phyloP scores from a whole-genome alignment of 2,113 vertebrate species.

The Xiphophorus maculatus region DNA sequence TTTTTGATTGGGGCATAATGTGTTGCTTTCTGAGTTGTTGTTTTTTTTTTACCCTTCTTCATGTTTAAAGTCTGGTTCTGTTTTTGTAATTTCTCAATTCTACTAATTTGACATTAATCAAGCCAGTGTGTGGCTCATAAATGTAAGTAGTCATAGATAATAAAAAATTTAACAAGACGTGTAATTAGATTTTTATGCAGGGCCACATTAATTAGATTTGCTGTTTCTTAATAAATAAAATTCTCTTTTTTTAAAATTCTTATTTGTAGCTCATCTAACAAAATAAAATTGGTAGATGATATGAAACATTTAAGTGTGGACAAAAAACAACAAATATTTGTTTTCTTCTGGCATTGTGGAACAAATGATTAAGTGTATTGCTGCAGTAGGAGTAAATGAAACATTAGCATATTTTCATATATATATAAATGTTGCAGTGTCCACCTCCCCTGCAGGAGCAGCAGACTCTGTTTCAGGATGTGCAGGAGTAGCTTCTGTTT shows the following conservation, averaged over 20 bases:
- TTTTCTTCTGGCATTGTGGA: neutral
- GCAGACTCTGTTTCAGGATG: constrained; percentile 1
- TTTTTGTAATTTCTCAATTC: too few relatives aligned
- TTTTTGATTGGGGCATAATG: too few relatives aligned
- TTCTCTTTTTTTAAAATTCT: neutral
- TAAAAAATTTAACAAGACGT: too few relatives aligned
- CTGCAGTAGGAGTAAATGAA: neutral
- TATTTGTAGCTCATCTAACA: neutral
- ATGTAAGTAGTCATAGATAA: too few relatives aligned
- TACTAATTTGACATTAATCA: too few relatives aligned
- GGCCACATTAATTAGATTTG: neutral
- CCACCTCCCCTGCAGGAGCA: constrained; percentile 6
- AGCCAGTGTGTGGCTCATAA: too few relatives aligned
- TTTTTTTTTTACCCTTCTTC: too few relatives aligned
- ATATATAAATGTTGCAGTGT: too few relatives aligned
- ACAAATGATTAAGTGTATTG: too few relatives aligned
- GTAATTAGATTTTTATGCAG: too few relatives aligned
- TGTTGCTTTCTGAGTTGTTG: too few relatives aligned
- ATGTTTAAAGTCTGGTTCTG: too few relatives aligned
- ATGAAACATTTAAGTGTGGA: neutral
- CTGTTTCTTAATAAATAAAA: neutral
- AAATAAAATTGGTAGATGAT: neutral
- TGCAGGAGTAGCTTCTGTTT: constrained; percentile 6
- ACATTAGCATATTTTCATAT: neutral
- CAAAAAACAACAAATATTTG: neutral